Conservation (phyloP, 2,113 vertebrate species). For the Phrynosoma platyrhinos region DNA sequence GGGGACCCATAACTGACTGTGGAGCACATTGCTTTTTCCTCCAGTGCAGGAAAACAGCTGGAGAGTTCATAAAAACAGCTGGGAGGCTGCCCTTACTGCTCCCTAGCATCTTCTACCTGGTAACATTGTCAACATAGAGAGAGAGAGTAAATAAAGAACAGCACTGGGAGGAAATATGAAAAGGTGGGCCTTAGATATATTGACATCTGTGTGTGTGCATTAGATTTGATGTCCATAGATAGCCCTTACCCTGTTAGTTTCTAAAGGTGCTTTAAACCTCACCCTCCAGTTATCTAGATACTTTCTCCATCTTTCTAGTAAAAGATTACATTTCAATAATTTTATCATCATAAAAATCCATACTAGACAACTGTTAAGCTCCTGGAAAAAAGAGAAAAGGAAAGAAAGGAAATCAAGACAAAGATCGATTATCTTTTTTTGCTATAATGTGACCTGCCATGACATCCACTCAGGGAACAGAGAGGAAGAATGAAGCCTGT, state of each 20-base stretch:
- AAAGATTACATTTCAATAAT: no score
- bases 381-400: no score
- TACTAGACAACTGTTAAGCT: not conserved
- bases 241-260: not conserved
- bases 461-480: not conserved
- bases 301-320: no score
- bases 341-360: not conserved
- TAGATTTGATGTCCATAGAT: not conserved
- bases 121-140: not conserved
- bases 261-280: not conserved
- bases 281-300: no score
- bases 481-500: not conserved
- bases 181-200: not conserved
- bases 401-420: not conserved
- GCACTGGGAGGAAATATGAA: not conserved
- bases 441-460: not conserved
- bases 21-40: no score
- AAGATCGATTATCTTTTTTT: not conserved
- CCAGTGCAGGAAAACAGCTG: no score
- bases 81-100: no score
- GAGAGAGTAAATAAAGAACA: not conserved
- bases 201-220: not conserved
- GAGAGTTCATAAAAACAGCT: no score
- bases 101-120: not conserved
- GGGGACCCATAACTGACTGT: no score